These are phyloP conservation scores for Gerris lacustris DNA, from an alignment of 2,888 invertebrate species.

Conservation along the genomic window DNA sequence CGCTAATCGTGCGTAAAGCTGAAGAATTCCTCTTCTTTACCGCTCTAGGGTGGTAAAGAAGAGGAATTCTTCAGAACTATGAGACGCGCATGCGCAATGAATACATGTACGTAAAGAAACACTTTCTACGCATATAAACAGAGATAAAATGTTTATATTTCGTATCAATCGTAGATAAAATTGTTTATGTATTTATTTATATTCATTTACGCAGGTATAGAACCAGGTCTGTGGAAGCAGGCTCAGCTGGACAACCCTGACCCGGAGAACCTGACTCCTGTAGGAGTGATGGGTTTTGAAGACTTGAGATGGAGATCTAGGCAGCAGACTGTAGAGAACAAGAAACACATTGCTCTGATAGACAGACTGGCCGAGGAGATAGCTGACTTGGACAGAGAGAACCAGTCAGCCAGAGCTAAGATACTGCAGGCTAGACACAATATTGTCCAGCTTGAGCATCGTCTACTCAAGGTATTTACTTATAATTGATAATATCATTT, in stretches of 20 bases:
- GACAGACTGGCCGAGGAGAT: constrained; percentile 67
- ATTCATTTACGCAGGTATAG: too few relatives aligned
- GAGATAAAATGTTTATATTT: too few relatives aligned
- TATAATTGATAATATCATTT: background rate
- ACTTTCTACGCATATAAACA: too few relatives aligned
- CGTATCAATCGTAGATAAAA: too few relatives aligned
- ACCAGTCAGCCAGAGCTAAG: constrained; percentile 65
- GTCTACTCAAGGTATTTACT: constrained; percentile 57
- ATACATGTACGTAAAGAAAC: too few relatives aligned
- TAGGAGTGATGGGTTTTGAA: constrained; percentile 81
- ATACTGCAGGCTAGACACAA: constrained; percentile 57
- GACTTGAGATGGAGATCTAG: constrained; percentile 59
- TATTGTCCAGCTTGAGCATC: constrained; percentile 67
- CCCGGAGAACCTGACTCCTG: constrained; percentile 75
- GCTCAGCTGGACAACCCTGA: constrained; percentile 94
- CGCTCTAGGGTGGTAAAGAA: too few relatives aligned
- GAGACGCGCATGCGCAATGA: too few relatives aligned
- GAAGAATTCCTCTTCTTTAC: too few relatives aligned
- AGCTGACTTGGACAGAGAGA: constrained; percentile 62
- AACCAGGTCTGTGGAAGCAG: constrained; percentile 87
- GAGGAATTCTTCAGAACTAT: too few relatives aligned
- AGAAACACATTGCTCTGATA: constrained; percentile 67
- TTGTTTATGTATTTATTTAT: too few relatives aligned
- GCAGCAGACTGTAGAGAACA: constrained; percentile 72
- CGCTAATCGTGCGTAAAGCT: too few relatives aligned